Evolutionary conservation across 2,113 vertebrate genomes (phyloP).

Genomic region (Oreochromis aureus): DNA sequence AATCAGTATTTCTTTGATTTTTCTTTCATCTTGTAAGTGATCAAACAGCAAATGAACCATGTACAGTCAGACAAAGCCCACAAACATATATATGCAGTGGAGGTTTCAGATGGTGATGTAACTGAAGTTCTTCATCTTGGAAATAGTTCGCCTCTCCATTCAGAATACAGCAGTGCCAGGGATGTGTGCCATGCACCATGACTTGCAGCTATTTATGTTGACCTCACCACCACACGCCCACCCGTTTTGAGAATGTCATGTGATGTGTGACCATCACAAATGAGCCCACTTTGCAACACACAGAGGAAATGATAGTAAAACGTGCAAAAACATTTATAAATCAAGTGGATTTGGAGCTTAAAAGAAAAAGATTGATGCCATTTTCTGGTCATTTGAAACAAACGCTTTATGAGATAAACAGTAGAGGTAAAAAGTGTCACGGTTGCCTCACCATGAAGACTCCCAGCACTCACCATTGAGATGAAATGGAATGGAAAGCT

Average conservation of each 20-base stretch:
- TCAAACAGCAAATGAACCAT: neutral
- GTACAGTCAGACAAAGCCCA: neutral
- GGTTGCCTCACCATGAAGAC: neutral
- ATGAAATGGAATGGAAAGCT: conserved; percentile 58
- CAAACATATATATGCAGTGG: neutral
- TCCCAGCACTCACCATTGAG: conserved; percentile 31
- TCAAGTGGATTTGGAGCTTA: neutral
- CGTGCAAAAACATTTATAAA: neutral
- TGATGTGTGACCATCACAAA: neutral
- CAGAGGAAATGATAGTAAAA: neutral
- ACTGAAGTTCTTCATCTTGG: neutral
- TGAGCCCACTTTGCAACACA: neutral
- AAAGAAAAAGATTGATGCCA: neutral
- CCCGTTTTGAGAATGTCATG: neutral
- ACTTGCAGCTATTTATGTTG: conserved; percentile 4
- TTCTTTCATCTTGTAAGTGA: neutral
- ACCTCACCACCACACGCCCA: neutral
- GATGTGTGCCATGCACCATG: neutral
- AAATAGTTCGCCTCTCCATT: neutral
- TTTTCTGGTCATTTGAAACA: neutral
- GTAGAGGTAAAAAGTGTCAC: neutral
- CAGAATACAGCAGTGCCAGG: neutral
- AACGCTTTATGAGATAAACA: neutral
- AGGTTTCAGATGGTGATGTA: neutral
- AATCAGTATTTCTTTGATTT: neutral